phyloP scores from a whole-genome alignment of 2,113 vertebrate species.

The Entelurus aequoreus region DNA sequence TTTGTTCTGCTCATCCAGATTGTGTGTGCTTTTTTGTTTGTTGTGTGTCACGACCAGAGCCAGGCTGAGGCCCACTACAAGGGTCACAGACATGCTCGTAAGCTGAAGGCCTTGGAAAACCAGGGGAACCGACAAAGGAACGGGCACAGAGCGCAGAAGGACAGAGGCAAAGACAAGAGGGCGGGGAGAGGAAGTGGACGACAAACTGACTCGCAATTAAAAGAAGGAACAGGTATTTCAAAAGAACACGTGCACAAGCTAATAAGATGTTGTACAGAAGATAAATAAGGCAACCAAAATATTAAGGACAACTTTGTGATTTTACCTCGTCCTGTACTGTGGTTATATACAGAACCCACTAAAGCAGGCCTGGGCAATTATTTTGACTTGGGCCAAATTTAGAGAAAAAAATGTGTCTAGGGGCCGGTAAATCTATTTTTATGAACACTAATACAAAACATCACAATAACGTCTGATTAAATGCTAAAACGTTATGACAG shows the following conservation, averaged over 20 bases:
- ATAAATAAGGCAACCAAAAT: too few relatives aligned
- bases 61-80: conserved; percentile 98
- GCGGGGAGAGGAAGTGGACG: conserved; percentile 20
- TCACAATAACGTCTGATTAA: too few relatives aligned
- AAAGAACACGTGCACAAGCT: not conserved
- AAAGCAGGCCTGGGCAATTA: too few relatives aligned
- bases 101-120: conserved; percentile 87
- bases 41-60: conserved; percentile 72
- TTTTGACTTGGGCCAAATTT: too few relatives aligned
- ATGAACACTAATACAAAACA: too few relatives aligned
- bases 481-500: too few relatives aligned
- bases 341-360: too few relatives aligned
- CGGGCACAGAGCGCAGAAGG: conserved; percentile 30
- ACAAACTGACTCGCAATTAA: conserved; percentile 25
- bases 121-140: conserved; percentile 69
- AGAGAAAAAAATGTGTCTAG: too few relatives aligned
- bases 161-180: conserved; percentile 30
- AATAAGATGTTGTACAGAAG: not conserved
- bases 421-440: too few relatives aligned
- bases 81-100: conserved; percentile 92
- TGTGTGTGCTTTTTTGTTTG: conserved; percentile 11
- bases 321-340: too few relatives aligned
- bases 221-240: conserved; percentile 50
- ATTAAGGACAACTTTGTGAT: too few relatives aligned
- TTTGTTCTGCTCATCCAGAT: conserved; percentile 9